Evolutionary conservation across 2,888 invertebrate species (phyloP).

Genomic region (Hetaerina titia): DNA sequence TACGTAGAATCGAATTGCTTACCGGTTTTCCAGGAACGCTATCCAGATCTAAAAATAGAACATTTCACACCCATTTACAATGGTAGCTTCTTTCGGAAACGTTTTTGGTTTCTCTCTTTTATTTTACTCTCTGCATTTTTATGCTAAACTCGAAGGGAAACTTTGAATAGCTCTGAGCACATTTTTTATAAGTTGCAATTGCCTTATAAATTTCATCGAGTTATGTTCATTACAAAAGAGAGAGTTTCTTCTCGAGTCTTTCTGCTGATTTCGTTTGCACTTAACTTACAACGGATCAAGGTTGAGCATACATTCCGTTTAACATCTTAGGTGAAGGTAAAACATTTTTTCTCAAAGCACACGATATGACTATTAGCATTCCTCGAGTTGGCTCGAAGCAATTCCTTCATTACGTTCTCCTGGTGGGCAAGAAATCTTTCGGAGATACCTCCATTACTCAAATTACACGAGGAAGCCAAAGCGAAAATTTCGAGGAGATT

Average conservation of each 20-base stretch:
- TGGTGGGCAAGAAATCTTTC: background rate
- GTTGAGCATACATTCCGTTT: background rate
- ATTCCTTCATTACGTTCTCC: background rate
- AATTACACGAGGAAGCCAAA: background rate
- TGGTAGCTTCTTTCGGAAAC: too few species aligned
- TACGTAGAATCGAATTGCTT: background rate
- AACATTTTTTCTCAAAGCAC: background rate
- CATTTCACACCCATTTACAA: background rate
- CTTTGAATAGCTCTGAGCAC: background rate
- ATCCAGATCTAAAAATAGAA: background rate
- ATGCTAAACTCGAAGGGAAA: background rate
- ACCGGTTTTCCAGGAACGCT: background rate
- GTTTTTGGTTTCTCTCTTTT: background rate
- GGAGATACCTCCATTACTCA: background rate
- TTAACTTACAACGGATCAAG: background rate
- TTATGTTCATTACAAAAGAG: background rate
- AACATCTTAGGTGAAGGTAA: background rate
- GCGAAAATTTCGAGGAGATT: background rate
- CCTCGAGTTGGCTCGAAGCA: background rate
- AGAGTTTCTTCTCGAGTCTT: background rate
- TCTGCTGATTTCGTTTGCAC: background rate
- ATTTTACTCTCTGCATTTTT: background rate
- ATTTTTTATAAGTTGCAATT: background rate
- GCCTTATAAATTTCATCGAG: background rate
- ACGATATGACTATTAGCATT: background rate